Evolutionary conservation across 2,113 vertebrate genomes (phyloP).

Genomic region (Falco punctatus): DNA sequence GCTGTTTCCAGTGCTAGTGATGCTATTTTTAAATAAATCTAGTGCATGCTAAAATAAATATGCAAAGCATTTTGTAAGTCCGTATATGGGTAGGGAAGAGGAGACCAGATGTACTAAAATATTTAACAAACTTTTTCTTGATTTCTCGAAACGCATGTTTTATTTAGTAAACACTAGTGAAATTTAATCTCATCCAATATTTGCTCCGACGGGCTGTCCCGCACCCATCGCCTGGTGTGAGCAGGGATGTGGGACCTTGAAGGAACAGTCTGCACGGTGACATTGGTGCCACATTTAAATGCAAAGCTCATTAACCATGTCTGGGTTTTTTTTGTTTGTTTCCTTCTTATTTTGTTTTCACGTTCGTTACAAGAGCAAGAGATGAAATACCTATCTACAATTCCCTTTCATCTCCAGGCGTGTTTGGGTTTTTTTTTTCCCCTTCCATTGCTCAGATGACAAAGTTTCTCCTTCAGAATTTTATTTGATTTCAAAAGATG

Average conservation of each 20-base stretch:
- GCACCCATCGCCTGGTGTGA: background rate
- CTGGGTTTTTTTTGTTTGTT: conserved; percentile 39
- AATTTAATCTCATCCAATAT: background rate
- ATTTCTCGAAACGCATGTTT: conserved; percentile 5
- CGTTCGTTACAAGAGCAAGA: background rate
- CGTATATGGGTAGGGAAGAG: background rate
- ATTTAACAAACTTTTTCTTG: conserved; percentile 67
- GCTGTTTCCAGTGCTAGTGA: conserved; percentile 50
- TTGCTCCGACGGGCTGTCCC: background rate
- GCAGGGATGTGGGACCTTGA: background rate
- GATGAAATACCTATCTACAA: conserved; percentile 13
- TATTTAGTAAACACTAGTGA: conserved; percentile 8
- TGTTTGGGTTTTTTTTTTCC: background rate
- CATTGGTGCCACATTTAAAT: conserved; percentile 49
- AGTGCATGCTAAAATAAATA: conserved; percentile 63
- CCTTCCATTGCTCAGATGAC: conserved; percentile 23
- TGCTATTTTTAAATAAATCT: conserved; percentile 70
- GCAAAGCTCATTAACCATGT: conserved; percentile 50
- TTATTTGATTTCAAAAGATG: conserved; percentile 49
- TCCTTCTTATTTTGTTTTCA: background rate
- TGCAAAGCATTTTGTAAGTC: conserved; percentile 66
- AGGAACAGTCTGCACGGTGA: background rate
- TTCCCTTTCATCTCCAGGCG: conserved; percentile 42
- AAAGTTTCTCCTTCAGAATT: conserved; percentile 30
- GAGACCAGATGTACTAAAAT: conserved; percentile 66